These are phyloP conservation scores for Bradypus variegatus DNA, from an alignment of 2,797 vertebrate genomes.

Conservation along the genomic window DNA sequence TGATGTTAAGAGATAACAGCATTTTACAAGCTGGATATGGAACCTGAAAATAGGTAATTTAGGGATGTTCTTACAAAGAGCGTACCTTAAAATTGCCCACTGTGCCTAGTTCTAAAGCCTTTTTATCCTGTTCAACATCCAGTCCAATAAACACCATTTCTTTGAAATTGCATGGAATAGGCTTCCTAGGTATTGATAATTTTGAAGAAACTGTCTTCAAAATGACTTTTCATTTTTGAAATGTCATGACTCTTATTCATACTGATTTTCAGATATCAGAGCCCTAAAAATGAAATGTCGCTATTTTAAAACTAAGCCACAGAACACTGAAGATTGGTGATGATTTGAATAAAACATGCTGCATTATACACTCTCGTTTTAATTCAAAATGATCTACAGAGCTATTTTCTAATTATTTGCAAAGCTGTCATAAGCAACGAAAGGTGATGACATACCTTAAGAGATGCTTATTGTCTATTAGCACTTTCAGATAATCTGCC, in stretches of 20 bases:
- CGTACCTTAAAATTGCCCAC: not conserved
- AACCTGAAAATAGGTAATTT: not conserved
- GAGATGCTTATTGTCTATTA: constrained; percentile 89
- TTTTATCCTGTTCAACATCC: not conserved
- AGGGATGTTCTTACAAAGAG: constrained; percentile 13
- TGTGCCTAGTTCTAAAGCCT: not conserved
- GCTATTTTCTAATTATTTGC: not conserved
- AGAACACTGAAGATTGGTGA: not conserved
- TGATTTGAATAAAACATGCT: not conserved
- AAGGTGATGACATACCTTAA: constrained; percentile 77
- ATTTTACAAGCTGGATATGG: constrained; percentile 11
- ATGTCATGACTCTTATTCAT: constrained; percentile 8
- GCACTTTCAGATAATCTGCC: constrained; percentile 92
- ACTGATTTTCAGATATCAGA: not conserved
- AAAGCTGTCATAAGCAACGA: not conserved
- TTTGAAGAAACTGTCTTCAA: constrained; percentile 3
- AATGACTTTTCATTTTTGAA: constrained; percentile 37
- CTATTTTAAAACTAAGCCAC: constrained; percentile 24
- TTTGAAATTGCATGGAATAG: not conserved
- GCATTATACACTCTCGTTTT: not conserved
- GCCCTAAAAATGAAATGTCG: constrained; percentile 10
- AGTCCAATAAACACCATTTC: constrained; percentile 3
- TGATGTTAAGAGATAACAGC: not conserved
- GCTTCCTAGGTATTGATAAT: not conserved
- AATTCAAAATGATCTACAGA: not conserved